A percentile compares a stretch with the other conserved stretches of the same genome.
Conservation (phyloP, 2,797 vertebrate genomes). For the Peromyscus melanophrys region DNA sequence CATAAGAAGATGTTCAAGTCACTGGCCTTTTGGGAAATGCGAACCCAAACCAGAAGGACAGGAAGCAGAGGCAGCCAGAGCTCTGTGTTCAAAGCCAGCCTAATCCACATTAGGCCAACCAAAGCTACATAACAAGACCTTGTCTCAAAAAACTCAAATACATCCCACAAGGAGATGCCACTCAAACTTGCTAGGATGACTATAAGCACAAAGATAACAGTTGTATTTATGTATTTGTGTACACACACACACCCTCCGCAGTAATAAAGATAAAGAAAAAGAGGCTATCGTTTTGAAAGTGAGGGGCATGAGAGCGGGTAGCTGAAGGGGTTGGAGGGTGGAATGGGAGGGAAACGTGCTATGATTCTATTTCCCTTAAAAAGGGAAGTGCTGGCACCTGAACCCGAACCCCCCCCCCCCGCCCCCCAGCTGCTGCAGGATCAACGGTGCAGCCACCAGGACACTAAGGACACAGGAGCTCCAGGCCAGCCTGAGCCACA, state of each 20-base stretch:
- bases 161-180: background rate
- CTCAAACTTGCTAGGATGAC: background rate
- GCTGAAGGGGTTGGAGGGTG: background rate
- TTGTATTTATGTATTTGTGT: background rate
- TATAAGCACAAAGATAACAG: background rate
- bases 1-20: background rate
- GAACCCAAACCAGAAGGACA: constrained; percentile 30
- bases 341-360: background rate
- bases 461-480: background rate
- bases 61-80: background rate
- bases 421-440: background rate
- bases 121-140: background rate
- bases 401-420: background rate
- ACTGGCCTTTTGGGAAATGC: constrained; percentile 26
- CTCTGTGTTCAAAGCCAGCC: background rate
- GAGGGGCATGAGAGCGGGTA: background rate
- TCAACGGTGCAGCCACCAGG: background rate
- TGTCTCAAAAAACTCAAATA: background rate
- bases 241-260: background rate
- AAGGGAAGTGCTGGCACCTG: background rate
- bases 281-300: background rate
- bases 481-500: background rate
- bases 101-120: background rate
- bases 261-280: background rate
- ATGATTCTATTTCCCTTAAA: background rate